Evolutionary conservation across 1,140 invertebrate species (phyloP).

Genomic region (Drosophila pruinosa): DNA sequence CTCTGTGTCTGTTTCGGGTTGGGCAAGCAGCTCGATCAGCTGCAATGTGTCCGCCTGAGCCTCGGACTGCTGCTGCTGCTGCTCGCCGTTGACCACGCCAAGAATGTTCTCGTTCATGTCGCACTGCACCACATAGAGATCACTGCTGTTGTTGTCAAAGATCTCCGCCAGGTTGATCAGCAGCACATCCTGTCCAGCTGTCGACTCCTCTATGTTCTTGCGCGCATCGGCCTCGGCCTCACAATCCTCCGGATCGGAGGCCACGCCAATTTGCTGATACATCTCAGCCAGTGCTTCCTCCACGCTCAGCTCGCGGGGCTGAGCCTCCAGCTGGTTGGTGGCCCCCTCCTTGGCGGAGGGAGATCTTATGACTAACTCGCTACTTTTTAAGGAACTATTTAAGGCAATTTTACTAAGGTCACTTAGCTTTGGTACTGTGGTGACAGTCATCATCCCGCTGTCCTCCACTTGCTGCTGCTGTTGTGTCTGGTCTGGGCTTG

Average conservation of each 20-base stretch:
- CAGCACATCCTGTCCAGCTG: slow-evolving; percentile 62
- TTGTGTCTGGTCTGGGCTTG: background rate
- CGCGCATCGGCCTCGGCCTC: slow-evolving; percentile 32
- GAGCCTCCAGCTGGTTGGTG: background rate
- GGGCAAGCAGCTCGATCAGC: slow-evolving; percentile 60
- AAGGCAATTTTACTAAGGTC: slow-evolving; percentile 83
- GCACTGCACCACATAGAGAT: slow-evolving; percentile 79
- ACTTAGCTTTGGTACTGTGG: slow-evolving; percentile 80
- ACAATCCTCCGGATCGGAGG: slow-evolving; percentile 63
- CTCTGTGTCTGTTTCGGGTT: too few relatives aligned
- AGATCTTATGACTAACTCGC: slow-evolving; percentile 54
- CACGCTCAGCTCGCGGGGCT: slow-evolving; percentile 68
- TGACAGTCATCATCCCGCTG: background rate
- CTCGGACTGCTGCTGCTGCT: background rate
- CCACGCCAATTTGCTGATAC: slow-evolving; percentile 73
- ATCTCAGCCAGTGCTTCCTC: slow-evolving; percentile 79
- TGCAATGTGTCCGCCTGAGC: slow-evolving; percentile 52
- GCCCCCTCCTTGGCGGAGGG: background rate
- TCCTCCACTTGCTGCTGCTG: background rate
- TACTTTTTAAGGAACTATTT: slow-evolving; percentile 78
- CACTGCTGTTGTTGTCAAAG: slow-evolving; percentile 71
- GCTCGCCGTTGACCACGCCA: slow-evolving; percentile 50
- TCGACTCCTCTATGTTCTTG: slow-evolving; percentile 29
- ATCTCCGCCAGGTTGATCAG: slow-evolving; percentile 77
- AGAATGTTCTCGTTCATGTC: slow-evolving; percentile 80